These are phyloP conservation scores for Leptinotarsa rubiginosa DNA, from an alignment of 2,888 invertebrate genomes.

Conservation along the genomic window DNA sequence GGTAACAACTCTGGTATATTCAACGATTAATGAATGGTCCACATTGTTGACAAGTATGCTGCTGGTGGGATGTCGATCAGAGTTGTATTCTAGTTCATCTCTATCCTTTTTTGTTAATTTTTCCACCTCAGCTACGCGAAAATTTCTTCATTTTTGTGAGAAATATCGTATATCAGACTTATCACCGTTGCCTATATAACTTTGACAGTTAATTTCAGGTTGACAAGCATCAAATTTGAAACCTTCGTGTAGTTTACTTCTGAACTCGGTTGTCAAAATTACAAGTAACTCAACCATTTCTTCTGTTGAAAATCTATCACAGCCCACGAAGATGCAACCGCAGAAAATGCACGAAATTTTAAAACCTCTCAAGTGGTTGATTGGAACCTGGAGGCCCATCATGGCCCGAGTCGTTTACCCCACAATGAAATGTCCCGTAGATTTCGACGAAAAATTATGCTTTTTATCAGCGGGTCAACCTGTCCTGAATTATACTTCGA, in stretches of 20 bases:
- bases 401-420: slow-evolving; percentile 70
- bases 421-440: slow-evolving; percentile 69
- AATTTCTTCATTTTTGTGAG: too few species aligned
- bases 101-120: too few species aligned
- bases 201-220: too few species aligned
- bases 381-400: slow-evolving; percentile 35
- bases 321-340: slow-evolving; percentile 24
- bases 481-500: slow-evolving; percentile 70
- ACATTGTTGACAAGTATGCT: too few species aligned
- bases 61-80: too few species aligned
- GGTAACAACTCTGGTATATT: too few species aligned
- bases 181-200: too few species aligned
- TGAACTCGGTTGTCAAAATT: not conserved
- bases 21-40: too few species aligned
- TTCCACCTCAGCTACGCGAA: too few species aligned
- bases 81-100: too few species aligned
- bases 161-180: too few species aligned
- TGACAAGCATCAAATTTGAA: not conserved
- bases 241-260: not conserved
- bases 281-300: not conserved
- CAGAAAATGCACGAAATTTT: slow-evolving; percentile 31
- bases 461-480: slow-evolving; percentile 74
- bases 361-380: slow-evolving; percentile 37
- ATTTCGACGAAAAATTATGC: slow-evolving; percentile 71
- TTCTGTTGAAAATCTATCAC: not conserved